Conservation (phyloP, 30 jellyfish, hydroid and myxozoan genomes). For the Haliclystus octoradiatus region DNA sequence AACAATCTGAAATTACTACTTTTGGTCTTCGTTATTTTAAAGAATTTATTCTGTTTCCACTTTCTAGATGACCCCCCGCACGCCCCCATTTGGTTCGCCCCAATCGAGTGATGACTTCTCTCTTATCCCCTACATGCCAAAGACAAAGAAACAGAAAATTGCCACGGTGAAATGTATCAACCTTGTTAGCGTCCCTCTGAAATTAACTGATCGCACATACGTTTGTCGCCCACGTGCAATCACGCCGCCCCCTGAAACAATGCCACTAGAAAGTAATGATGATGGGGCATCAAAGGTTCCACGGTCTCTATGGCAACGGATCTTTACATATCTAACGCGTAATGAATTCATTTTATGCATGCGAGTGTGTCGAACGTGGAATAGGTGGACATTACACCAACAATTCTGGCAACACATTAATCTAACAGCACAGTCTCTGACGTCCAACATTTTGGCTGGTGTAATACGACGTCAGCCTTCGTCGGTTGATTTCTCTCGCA, state of each 20-base stretch:
- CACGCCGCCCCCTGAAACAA: conserved; percentile 25
- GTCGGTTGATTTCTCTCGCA: conserved; percentile 32
- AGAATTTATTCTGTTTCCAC: no score
- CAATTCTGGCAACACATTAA: conserved; percentile 38
- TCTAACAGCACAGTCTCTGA: conserved; percentile 24
- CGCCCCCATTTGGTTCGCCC: no score
- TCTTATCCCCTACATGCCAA: no score
- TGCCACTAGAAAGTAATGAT: conserved; percentile 5
- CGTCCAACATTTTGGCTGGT: conserved; percentile 45
- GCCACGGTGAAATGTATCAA: no score
- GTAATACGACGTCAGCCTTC: conserved; percentile 79
- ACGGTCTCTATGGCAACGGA: conserved; percentile 47
- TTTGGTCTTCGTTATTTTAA: no score
- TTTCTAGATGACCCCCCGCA: no score
- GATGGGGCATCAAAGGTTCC: conserved; percentile 24
- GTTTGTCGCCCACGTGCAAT: conserved; percentile 41
- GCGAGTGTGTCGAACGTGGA: conserved; percentile 95
- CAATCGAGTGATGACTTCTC: no score
- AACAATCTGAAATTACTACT: no score
- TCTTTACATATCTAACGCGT: conserved; percentile 42
- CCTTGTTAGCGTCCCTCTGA: no score
- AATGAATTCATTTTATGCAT: conserved; percentile 48
- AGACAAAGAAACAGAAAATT: no score
- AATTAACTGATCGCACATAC: conserved; percentile 3
- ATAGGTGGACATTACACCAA: conserved; percentile 60